Percentiles rank a stretch among this genome's conserved stretches.
Evolutionary conservation across 2,797 vertebrate genomes (phyloP).

Genomic region (Poeciliopsis presidionis): DNA sequence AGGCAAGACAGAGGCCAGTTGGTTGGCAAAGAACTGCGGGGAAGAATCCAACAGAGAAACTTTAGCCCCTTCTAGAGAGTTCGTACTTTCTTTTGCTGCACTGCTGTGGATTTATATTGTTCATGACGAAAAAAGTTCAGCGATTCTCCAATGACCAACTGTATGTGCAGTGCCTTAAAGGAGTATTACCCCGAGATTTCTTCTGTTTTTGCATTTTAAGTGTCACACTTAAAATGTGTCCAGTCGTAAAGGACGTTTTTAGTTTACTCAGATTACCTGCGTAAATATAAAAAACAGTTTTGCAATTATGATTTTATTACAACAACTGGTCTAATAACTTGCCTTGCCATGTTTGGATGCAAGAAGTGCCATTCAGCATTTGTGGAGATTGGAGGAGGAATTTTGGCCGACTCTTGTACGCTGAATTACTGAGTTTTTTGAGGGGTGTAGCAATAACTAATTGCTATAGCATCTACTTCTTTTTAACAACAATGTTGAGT

Average conservation of each 20-base stretch:
- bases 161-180: background rate
- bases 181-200: background rate
- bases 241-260: no score
- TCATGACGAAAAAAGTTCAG: background rate
- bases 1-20: slow-evolving; percentile 63
- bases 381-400: background rate
- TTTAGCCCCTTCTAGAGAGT: slow-evolving; percentile 42
- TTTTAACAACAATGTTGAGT: background rate
- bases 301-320: background rate
- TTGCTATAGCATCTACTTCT: background rate
- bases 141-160: background rate
- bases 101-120: background rate
- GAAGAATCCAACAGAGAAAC: slow-evolving; percentile 60
- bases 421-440: background rate
- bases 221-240: background rate
- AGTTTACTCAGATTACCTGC: background rate
- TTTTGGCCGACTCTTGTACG: background rate
- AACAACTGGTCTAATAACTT: background rate
- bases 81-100: slow-evolving; percentile 27
- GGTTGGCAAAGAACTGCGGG: slow-evolving; percentile 70
- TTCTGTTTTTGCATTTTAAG: background rate
- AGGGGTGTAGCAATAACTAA: background rate
- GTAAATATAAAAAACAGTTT: background rate
- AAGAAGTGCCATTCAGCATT: background rate
- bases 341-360: background rate